phyloP scores from a whole-genome alignment of 2,113 vertebrate species.

The Meleagris gallopavo region DNA sequence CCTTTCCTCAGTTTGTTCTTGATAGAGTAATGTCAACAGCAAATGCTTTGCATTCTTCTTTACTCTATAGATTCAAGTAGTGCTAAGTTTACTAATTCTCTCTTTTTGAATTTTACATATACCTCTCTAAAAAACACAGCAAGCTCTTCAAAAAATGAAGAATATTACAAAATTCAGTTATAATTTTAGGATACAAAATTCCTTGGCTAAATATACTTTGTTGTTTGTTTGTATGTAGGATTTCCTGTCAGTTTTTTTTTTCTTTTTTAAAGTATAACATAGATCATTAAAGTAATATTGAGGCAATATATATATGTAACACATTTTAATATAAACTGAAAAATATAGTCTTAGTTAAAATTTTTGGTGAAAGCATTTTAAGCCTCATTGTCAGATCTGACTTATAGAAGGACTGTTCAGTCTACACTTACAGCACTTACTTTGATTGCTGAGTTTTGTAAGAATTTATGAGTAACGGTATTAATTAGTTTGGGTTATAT shows the following conservation, averaged over 20 bases:
- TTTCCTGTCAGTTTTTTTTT: not conserved
- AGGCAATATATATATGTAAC: not conserved
- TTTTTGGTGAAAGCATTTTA: not conserved
- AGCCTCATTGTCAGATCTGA: not conserved
- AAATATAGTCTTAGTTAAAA: not conserved
- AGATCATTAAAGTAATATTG: not conserved
- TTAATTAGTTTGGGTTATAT: conserved; percentile 47
- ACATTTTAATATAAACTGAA: not conserved
- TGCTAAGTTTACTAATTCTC: not conserved
- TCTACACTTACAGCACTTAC: conserved; percentile 30
- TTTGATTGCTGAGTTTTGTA: conserved; percentile 34
- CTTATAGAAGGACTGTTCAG: not conserved
- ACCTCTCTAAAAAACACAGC: not conserved
- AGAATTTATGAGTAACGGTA: not conserved
- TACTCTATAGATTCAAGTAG: not conserved
- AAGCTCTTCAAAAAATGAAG: not conserved
- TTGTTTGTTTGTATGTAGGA: not conserved
- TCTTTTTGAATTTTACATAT: not conserved
- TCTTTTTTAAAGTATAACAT: not conserved
- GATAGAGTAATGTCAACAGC: not conserved
- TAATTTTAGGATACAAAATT: not conserved
- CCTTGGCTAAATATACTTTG: not conserved
- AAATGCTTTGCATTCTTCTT: not conserved
- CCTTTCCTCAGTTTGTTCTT: not conserved
- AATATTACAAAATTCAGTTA: not conserved